Percentiles rank a stretch among this genome's conserved stretches.
Evolutionary conservation across 2,888 invertebrate species (phyloP).

Genomic region (Spodoptera picta): DNA sequence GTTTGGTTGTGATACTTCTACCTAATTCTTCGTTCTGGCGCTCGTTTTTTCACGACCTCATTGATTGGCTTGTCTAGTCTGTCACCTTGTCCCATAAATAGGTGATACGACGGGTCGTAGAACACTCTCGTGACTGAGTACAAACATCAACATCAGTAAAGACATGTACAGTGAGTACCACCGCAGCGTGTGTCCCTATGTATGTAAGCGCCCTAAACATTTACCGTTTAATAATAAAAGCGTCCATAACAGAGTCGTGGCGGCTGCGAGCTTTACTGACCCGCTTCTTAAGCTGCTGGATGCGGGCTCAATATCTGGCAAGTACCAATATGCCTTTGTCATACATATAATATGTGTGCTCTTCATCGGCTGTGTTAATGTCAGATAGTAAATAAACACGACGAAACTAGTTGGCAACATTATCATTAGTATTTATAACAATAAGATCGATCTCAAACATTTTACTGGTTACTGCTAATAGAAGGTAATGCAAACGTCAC

Average conservation of each 20-base stretch:
- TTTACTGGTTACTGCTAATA: too few species aligned
- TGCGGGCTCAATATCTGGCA: constrained; percentile 2
- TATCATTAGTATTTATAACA: too few species aligned
- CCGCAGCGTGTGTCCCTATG: neutral
- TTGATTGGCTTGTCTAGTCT: constrained; percentile 3
- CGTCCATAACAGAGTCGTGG: constrained; percentile 4
- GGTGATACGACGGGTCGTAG: neutral
- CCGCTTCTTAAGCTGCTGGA: constrained; percentile 4
- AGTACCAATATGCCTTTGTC: constrained; percentile 4
- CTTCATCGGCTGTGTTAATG: too few species aligned
- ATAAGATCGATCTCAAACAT: too few species aligned
- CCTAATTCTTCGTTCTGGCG: constrained; percentile 21
- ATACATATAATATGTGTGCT: neutral
- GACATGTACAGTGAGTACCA: neutral
- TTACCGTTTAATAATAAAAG: constrained; percentile 40
- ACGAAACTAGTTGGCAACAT: too few species aligned
- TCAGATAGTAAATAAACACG: too few species aligned
- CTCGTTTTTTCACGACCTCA: constrained; percentile 14
- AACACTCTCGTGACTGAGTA: constrained; percentile 26
- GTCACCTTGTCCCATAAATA: constrained; percentile 3
- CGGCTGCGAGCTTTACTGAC: constrained; percentile 4
- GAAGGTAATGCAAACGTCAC: too few species aligned
- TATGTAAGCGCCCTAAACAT: neutral
- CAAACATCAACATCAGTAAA: constrained; percentile 19
- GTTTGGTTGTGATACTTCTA: constrained; percentile 21